Conservation (phyloP, 2,113 vertebrate genomes). For the Nasalis larvatus region DNA sequence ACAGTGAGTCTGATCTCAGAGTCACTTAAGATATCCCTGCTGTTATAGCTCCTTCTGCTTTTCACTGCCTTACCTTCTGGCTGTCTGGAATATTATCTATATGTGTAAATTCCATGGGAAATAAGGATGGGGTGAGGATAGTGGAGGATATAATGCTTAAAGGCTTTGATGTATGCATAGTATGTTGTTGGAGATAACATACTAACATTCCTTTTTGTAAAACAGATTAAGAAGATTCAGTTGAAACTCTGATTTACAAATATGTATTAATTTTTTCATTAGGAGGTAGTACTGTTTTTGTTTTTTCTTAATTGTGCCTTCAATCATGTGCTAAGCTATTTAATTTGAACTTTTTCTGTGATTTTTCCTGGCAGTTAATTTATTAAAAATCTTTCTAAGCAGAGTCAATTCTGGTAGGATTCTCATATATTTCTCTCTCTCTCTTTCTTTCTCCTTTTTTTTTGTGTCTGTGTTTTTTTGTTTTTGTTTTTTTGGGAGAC, state of each 20-base stretch:
- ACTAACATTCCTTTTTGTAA: not conserved
- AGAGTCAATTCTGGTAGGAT: not conserved
- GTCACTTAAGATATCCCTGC: not conserved
- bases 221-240: not conserved
- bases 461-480: too few species aligned
- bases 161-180: not conserved
- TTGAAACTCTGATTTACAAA: not conserved
- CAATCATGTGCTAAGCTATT: not conserved
- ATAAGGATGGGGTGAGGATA: not conserved
- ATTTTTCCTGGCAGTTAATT: not conserved
- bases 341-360: not conserved
- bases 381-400: constrained; percentile 4
- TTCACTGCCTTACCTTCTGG: not conserved
- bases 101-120: not conserved
- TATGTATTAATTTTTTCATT: not conserved
- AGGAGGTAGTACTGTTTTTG: not conserved
- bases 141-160: not conserved
- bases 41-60: not conserved
- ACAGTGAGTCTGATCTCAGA: not conserved
- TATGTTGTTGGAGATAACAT: not conserved
- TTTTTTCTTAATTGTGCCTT: not conserved
- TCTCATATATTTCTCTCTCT: not conserved
- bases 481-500: too few species aligned
- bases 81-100: too few species aligned
- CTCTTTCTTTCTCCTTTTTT: too few species aligned